A percentile compares a stretch with the other conserved stretches of the same genome.
Conservation (phyloP, 2,888 invertebrate species). For the Girardia tigrina region DNA sequence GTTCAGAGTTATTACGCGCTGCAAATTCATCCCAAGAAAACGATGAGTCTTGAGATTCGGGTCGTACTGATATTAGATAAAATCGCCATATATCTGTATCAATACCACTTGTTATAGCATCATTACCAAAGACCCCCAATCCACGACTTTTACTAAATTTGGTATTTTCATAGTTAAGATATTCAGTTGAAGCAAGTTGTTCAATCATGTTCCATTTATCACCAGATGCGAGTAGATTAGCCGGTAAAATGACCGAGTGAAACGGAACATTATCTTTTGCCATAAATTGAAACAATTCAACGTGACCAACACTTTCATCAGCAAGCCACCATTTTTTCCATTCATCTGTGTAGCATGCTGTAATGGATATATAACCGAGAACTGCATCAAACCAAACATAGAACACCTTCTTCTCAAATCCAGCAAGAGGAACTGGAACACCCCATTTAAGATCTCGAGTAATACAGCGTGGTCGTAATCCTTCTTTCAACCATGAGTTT, state of each 20-base stretch:
- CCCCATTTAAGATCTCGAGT: constrained; percentile 97
- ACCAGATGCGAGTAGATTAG: constrained; percentile 68
- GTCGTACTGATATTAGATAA: constrained; percentile 79
- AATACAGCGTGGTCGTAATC: constrained; percentile 82
- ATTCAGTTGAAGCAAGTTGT: constrained; percentile 61
- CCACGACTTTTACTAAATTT: constrained; percentile 95
- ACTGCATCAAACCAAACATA: constrained; percentile 99
- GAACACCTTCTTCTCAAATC: constrained; percentile 77
- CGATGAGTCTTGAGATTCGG: constrained; percentile 76
- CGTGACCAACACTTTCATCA: constrained; percentile 53
- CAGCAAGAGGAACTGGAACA: constrained; percentile 76
- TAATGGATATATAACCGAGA: constrained; percentile 89
- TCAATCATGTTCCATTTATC: constrained; percentile 69
- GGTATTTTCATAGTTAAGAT: constrained; percentile 91
- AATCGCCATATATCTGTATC: constrained; percentile 84
- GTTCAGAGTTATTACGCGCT: constrained; percentile 79
- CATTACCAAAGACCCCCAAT: constrained; percentile 80
- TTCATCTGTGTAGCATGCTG: constrained; percentile 71
- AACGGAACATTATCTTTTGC: constrained; percentile 99
- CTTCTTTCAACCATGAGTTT: constrained; percentile 77
- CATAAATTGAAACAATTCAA: constrained; percentile 81
- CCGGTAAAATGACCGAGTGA: constrained; percentile 89
- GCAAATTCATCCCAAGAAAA: constrained; percentile 87
- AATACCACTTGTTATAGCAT: constrained; percentile 74
- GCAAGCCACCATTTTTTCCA: constrained; percentile 77